These are phyloP conservation scores for Pedicia rivosa DNA, from an alignment of 2,888 invertebrate genomes.

Conservation along the genomic window DNA sequence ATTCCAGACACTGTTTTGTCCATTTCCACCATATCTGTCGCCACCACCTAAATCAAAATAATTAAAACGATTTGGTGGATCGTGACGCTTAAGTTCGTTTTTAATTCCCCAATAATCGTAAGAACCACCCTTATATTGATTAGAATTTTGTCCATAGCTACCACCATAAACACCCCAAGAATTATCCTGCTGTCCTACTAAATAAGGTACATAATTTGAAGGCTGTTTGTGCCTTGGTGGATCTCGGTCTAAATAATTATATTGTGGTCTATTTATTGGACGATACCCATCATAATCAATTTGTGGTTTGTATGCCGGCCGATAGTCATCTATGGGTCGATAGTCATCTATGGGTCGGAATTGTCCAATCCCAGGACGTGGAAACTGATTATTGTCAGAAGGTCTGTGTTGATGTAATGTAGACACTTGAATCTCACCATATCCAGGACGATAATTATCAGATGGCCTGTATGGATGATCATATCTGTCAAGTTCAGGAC, in stretches of 20 bases:
- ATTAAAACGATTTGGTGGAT: conserved; percentile 25
- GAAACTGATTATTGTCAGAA: conserved; percentile 17
- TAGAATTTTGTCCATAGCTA: conserved; percentile 32
- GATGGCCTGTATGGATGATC: conserved; percentile 18
- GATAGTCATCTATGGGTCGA: conserved; percentile 22
- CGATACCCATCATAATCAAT: conserved; percentile 17
- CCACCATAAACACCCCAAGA: conserved; percentile 46
- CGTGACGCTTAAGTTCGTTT: conserved; percentile 25
- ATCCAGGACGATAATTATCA: conserved; percentile 18
- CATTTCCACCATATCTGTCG: conserved; percentile 11
- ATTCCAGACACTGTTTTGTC: conserved; percentile 31
- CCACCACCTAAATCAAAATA: conserved; percentile 26
- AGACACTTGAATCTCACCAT: conserved; percentile 20
- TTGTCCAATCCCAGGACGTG: background rate
- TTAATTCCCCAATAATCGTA: conserved; percentile 37
- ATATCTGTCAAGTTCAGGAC: conserved; percentile 24
- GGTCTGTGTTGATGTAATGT: no score
- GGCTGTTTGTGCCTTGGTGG: conserved; percentile 19
- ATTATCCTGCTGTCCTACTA: conserved; percentile 33
- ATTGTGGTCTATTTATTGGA: conserved; percentile 13
- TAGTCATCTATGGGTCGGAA: conserved; percentile 18
- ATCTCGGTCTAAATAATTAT: conserved; percentile 9
- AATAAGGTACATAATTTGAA: conserved; percentile 36
- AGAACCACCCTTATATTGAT: conserved; percentile 21
- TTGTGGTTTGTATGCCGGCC: conserved; percentile 21